Evolutionary conservation across 2,113 vertebrate genomes (phyloP), one percentile per base, ranked within the genome.

Genomic region (Seriola dumerili): DNA sequence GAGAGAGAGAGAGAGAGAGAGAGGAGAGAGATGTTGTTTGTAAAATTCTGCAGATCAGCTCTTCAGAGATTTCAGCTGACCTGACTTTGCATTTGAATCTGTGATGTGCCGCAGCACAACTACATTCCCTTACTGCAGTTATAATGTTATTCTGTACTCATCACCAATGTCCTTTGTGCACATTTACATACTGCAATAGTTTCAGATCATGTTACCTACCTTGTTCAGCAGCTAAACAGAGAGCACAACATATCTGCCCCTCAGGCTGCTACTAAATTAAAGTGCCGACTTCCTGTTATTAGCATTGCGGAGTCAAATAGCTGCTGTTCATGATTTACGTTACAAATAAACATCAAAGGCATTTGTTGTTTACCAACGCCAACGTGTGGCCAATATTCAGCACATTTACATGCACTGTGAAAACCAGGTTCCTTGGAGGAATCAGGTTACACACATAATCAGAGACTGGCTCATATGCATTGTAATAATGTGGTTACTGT

Each of bases 201-300:
- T 73, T 58, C 13, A 65, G 4, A 59, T 61, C 5, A 65, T 66
- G 0, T 16, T n/a, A 52, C 29, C 29, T 29, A 29, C 29, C 29
- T 29, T 29, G 19, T 86, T 50, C 54, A 34, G 50, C 61, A 70
- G 55, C 42, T 67, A 23, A 67, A 79, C 57, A 62, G 38, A 69
- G 40, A 36, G 23, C 23, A 76, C 71, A 67, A 66, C 57, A 76
- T 81, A 52, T 76, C 77, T 86, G 68, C 61, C 69, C 69, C 46
- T 76, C 62, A 78, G 85, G 62, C 58, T 55, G 54, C 52, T 19
- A 62, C 16, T 70, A 12, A 74, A 52, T 40, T 55, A 64, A 85
- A 88, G 76, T 65, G 66, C 34, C 48, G 66, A 69, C 89, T 92
- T 94, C 93, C 92, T 93, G 91, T 84, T 85, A 75, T 90, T 70